Evolutionary conservation across 2,888 invertebrate species (phyloP).

Genomic region (Hoplodrina ambigua): DNA sequence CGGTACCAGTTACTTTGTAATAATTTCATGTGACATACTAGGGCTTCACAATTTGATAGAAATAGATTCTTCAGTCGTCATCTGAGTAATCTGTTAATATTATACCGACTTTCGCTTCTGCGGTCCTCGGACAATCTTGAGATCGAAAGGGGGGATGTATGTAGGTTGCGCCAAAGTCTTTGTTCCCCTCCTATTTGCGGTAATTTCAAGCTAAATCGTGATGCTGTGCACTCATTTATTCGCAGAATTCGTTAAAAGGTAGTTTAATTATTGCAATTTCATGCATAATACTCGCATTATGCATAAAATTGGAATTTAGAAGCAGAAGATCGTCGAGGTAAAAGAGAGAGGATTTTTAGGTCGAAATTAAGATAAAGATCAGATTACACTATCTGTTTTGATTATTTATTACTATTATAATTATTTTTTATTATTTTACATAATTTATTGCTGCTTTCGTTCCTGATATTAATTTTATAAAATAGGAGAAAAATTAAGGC

Average conservation of each 20-base stretch:
- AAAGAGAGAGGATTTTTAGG: conserved; percentile 36
- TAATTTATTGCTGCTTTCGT: conserved; percentile 18
- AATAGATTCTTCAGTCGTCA: conserved; percentile 11
- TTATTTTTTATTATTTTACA: conserved; percentile 12
- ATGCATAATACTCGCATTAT: conserved; percentile 30
- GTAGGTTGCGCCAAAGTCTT: conserved; percentile 81
- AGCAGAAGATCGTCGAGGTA: conserved; percentile 20
- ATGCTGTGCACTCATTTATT: conserved; percentile 66
- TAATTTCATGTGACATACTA: conserved; percentile 32
- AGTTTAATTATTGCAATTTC: conserved; percentile 52
- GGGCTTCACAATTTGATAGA: conserved; percentile 34
- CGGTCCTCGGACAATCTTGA: conserved; percentile 49
- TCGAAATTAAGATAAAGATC: conserved; percentile 28
- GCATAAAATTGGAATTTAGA: conserved; percentile 44
- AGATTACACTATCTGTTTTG: conserved; percentile 1
- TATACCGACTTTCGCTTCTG: conserved; percentile 69
- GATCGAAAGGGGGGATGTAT: conserved; percentile 82
- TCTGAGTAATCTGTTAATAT: conserved; percentile 12
- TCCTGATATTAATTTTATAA: conserved; percentile 7
- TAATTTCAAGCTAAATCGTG: conserved; percentile 73
- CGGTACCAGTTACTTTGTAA: conserved; percentile 36
- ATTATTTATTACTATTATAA: conserved; percentile 16
- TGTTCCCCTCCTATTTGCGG: conserved; percentile 75
- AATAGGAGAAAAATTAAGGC: not conserved
- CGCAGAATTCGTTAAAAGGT: conserved; percentile 42